phyloP scores from a whole-genome alignment of 2,888 invertebrate species.

The Parapristionchus giblindavisi region DNA sequence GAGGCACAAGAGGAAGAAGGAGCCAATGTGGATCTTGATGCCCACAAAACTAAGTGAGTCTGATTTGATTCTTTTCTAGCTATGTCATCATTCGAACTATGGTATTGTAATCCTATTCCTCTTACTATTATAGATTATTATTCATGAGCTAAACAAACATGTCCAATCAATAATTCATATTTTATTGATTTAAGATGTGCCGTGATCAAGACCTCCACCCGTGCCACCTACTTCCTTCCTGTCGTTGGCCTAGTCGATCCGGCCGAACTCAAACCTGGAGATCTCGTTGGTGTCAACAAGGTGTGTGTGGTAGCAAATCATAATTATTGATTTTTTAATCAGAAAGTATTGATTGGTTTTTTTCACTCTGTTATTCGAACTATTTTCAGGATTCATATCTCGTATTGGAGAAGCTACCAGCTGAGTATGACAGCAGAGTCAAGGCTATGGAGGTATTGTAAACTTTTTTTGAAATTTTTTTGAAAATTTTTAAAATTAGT shows the following conservation, averaged over 20 bases:
- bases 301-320: conserved; percentile 36
- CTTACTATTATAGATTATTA: background rate
- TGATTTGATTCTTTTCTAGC: background rate
- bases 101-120: background rate
- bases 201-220: conserved; percentile 97
- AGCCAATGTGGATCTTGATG: conserved; percentile 96
- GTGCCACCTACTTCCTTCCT: conserved; percentile 95
- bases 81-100: background rate
- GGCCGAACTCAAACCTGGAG: conserved; percentile 95
- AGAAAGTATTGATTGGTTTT: background rate
- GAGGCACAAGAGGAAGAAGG: conserved; percentile 94
- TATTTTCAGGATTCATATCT: conserved; percentile 84
- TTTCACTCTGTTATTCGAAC: background rate
- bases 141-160: background rate
- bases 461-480: background rate
- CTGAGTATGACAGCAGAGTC: conserved; percentile 70
- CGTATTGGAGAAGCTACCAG: conserved; percentile 84
- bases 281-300: conserved; percentile 77
- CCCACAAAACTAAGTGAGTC: conserved; percentile 84
- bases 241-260: conserved; percentile 98
- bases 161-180: background rate
- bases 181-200: conserved; percentile 78
- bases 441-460: conserved; percentile 68
- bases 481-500: background rate
- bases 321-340: background rate